Base-by-base conservation (phyloP, 1,140 invertebrate genomes). In the Calycopis cecrops region DNA sequence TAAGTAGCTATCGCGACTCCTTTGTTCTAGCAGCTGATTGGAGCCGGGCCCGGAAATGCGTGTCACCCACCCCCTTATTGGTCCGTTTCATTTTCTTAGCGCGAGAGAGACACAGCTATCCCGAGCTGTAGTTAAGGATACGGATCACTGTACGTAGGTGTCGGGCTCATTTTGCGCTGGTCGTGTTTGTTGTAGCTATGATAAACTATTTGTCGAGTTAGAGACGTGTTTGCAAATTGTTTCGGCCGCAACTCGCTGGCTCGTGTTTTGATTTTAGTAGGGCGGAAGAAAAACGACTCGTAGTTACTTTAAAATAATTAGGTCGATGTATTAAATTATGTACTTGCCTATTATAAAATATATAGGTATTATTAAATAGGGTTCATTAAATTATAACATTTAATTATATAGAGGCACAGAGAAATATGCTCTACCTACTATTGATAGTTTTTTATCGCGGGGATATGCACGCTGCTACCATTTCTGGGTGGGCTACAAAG, bases 1-100 rank as follows among this genome's bases (percentile, higher is more conserved):
- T 82, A 77, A 85, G 84, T 87, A 84, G 81, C 79, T 82, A 87
- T 81, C 80, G 72, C 76, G 71, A 74, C 70, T 84, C 82, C 78
- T 81, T 87, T 87, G 84, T 87, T 87, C 84, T 83, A 87, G 79
- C 78, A 87, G 84, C 80, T 85, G 84, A 87, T 87, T 87, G 84
- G 84, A 87, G 84, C 84, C 74, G 80, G 68, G 79, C 67, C 79
- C 81, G 84, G 84, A 87, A 85, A 83, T 85, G 84, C 84, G 84
- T 87, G 75, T 85, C 84, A 85, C 84, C 76, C 84, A 84, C 81
- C 84, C 83, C 76, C 80, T 85, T 80, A 85, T 87, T 87, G 81
- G 84, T 85, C 79, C 77, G 79, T 76, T 81, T 83, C 81, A 79
- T 87, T 87, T 87, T 87, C 84, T 87, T 87, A 87, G 81, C 80